Conservation (phyloP, 2,888 invertebrate genomes). For the Philereme transversata region DNA sequence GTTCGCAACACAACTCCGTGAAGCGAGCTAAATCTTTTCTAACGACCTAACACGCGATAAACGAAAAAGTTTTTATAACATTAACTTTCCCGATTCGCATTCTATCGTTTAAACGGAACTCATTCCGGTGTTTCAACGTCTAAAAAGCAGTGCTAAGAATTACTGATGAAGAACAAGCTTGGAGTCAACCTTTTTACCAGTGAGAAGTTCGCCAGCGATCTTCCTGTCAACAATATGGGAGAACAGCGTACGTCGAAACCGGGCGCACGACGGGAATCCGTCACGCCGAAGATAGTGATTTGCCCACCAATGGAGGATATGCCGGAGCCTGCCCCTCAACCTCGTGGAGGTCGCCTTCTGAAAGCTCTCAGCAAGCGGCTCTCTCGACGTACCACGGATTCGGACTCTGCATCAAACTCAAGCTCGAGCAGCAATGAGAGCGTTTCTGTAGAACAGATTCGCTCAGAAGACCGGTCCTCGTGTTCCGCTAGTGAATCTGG, state of each 20-base stretch:
- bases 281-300: slow-evolving; percentile 76
- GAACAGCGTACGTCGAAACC: slow-evolving; percentile 55
- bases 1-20: slow-evolving; percentile 60
- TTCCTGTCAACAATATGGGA: slow-evolving; percentile 58
- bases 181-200: slow-evolving; percentile 62
- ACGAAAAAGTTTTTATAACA: slow-evolving; percentile 64
- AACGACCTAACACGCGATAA: slow-evolving; percentile 44
- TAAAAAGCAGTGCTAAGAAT: slow-evolving; percentile 48
- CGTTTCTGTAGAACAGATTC: slow-evolving; percentile 67
- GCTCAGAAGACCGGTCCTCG: slow-evolving; percentile 74
- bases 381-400: slow-evolving; percentile 77
- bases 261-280: slow-evolving; percentile 59
- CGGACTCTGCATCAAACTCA: slow-evolving; percentile 58
- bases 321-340: slow-evolving; percentile 81
- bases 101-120: slow-evolving; percentile 35
- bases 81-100: slow-evolving; percentile 41
- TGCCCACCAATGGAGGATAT: slow-evolving; percentile 80
- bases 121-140: slow-evolving; percentile 40
- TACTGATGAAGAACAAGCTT: slow-evolving; percentile 73
- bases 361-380: slow-evolving; percentile 87
- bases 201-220: slow-evolving; percentile 64
- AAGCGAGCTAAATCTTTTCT: slow-evolving; percentile 53
- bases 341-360: slow-evolving; percentile 86
- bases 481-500: slow-evolving; percentile 86
- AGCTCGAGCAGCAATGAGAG: slow-evolving; percentile 79